Conservation (phyloP, 2,113 vertebrate species). For the Neofelis nebulosa region DNA sequence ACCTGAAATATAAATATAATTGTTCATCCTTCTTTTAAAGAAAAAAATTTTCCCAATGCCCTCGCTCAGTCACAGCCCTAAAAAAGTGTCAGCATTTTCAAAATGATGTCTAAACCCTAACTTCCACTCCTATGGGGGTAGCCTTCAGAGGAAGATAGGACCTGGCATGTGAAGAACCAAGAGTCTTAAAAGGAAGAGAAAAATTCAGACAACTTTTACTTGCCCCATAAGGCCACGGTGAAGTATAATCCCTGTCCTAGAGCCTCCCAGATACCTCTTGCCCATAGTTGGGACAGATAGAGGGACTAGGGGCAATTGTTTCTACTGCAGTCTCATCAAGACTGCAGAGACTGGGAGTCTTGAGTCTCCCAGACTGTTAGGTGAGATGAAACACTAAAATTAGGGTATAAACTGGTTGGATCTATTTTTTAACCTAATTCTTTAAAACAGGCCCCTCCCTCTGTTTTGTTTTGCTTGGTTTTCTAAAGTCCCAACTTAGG, state of each 20-base stretch:
- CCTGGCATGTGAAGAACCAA: constrained; percentile 50
- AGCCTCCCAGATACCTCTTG: background rate
- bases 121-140: background rate
- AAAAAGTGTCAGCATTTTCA: constrained; percentile 66
- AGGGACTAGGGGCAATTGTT: background rate
- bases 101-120: constrained; percentile 52
- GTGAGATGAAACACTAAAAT: constrained; percentile 55
- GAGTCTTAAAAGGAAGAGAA: constrained; percentile 50
- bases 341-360: background rate
- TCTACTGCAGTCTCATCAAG: background rate
- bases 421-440: constrained; percentile 63
- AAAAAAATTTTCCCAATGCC: constrained; percentile 52
- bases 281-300: background rate
- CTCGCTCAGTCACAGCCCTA: constrained; percentile 46
- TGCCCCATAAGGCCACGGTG: background rate
- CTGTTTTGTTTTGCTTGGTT: constrained; percentile 47
- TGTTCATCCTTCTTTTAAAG: constrained; percentile 75
- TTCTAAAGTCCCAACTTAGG: constrained; percentile 53
- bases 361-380: background rate
- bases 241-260: background rate
- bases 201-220: constrained; percentile 47
- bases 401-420: constrained; percentile 43
- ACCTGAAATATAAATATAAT: constrained; percentile 81
- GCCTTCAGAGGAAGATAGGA: constrained; percentile 33
- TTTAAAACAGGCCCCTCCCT: constrained; percentile 36